phyloP scores from a whole-genome alignment of 2,113 vertebrate species.

The Puntigrus tetrazona region DNA sequence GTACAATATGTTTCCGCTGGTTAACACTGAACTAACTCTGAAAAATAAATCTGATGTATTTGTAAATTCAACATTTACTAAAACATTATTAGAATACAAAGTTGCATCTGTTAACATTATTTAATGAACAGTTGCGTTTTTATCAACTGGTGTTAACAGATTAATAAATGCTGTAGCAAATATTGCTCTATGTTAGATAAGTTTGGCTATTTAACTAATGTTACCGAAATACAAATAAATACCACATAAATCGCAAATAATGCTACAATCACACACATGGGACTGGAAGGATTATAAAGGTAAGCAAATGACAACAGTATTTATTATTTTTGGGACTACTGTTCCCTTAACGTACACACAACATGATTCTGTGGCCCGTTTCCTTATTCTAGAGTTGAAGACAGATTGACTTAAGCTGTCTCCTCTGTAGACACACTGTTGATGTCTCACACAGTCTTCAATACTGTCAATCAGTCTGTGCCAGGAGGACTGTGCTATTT shows the following conservation, averaged over 20 bases:
- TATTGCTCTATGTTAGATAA: too few species aligned
- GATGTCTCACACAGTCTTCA: conserved; percentile 45
- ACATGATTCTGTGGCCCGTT: conserved; percentile 4
- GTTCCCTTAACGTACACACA: conserved; percentile 26
- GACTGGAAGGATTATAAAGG: neutral
- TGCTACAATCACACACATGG: neutral
- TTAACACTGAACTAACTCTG: neutral
- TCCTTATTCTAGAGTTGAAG: conserved; percentile 15
- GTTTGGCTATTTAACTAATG: too few species aligned
- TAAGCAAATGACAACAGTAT: neutral
- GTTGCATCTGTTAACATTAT: neutral
- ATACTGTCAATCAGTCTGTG: conserved; percentile 54
- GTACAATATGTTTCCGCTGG: neutral
- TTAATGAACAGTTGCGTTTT: neutral
- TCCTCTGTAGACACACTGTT: conserved; percentile 44
- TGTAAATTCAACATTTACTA: neutral
- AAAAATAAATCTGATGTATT: neutral
- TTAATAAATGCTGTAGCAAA: too few species aligned
- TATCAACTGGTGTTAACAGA: too few species aligned
- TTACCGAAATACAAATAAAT: neutral
- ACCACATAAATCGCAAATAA: neutral
- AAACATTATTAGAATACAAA: neutral
- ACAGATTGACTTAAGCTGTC: conserved; percentile 49
- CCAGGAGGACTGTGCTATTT: conserved; percentile 47
- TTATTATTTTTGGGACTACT: neutral